Conservation (phyloP, 2,797 vertebrate genomes). For the Trachurus trachurus region DNA sequence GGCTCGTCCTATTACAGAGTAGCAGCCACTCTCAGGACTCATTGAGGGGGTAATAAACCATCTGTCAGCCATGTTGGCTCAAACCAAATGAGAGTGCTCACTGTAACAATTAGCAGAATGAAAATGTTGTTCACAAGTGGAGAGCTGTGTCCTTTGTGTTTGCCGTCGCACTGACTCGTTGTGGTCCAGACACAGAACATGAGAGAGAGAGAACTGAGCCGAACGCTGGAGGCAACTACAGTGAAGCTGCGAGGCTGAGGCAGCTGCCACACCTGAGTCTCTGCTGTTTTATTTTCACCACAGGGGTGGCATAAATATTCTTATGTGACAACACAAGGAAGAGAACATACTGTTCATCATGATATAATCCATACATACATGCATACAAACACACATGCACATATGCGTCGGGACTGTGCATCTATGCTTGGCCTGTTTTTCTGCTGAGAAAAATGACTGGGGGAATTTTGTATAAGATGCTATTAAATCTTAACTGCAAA, state of each 20-base stretch:
- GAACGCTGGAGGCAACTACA: constrained; percentile 27
- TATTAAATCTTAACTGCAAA: constrained; percentile 59
- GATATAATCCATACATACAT: too few species aligned
- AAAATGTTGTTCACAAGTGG: constrained; percentile 52
- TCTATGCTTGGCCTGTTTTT: not conserved
- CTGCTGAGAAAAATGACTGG: not conserved
- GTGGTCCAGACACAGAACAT: constrained; percentile 34
- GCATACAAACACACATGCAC: too few species aligned
- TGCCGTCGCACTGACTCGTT: constrained; percentile 10
- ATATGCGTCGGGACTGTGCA: not conserved
- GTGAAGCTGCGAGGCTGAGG: constrained; percentile 28
- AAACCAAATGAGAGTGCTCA: constrained; percentile 60
- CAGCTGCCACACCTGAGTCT: constrained; percentile 58
- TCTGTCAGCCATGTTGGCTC: constrained; percentile 74
- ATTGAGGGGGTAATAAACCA: constrained; percentile 68
- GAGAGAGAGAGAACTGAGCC: constrained; percentile 29
- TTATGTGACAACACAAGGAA: constrained; percentile 28
- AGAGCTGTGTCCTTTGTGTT: constrained; percentile 38
- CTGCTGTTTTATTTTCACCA: constrained; percentile 35
- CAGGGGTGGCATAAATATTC: constrained; percentile 31
- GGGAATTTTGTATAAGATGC: constrained; percentile 25
- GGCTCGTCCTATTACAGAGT: constrained; percentile 64
- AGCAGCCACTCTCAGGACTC: constrained; percentile 65
- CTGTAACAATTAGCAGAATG: constrained; percentile 59
- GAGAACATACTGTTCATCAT: constrained; percentile 9